Conservation (phyloP, 2,888 invertebrate genomes). For the Epiblema foenella region DNA sequence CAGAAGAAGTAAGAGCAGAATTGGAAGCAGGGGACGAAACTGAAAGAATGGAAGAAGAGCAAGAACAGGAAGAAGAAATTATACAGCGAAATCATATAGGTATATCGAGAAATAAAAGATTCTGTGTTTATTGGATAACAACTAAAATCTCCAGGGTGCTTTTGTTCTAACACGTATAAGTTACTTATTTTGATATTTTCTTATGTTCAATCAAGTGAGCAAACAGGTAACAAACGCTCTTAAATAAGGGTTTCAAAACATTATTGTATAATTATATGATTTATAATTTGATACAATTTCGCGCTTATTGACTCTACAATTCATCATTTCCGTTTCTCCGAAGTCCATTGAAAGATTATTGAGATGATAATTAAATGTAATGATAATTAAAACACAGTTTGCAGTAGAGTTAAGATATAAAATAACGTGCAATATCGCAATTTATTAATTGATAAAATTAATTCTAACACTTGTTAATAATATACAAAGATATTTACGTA, state of each 20-base stretch:
- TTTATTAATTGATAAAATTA: not conserved
- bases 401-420: not conserved
- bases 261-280: no score
- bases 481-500: not conserved
- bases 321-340: not conserved
- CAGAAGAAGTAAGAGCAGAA: slow-evolving; percentile 85
- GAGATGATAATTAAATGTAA: not conserved
- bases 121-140: not conserved
- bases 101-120: slow-evolving; percentile 51
- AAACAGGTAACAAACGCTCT: not conserved
- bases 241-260: no score
- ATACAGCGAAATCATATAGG: slow-evolving; percentile 80
- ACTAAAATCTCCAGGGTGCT: not conserved
- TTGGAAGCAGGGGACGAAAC: slow-evolving; percentile 71
- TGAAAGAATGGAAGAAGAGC: slow-evolving; percentile 73
- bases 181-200: not conserved
- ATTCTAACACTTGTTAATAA: slow-evolving; percentile 4
- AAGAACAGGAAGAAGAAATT: slow-evolving; percentile 69
- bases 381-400: not conserved
- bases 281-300: not conserved
- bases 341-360: not conserved
- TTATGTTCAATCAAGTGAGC: not conserved
- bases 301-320: not conserved
- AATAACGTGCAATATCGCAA: not conserved
- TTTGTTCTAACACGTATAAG: not conserved